These are phyloP conservation scores for Etia nguti DNA, from an alignment of 2,113 vertebrate genomes.

Conservation along the genomic window DNA sequence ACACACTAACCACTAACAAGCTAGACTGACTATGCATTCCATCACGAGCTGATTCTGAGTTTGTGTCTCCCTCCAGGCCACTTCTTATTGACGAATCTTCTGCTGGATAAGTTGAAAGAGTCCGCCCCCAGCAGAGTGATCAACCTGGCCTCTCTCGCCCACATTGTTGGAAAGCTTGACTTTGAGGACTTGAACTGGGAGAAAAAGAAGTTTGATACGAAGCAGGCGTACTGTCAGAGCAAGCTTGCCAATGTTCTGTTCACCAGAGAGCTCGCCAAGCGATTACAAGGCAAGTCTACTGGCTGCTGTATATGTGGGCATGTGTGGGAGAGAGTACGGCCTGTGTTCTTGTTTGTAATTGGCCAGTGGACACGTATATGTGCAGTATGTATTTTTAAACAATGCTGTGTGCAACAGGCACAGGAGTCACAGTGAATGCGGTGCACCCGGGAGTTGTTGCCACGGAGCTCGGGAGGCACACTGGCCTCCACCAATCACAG, in stretches of 20 bases:
- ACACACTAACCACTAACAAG: not conserved
- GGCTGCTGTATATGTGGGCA: slow-evolving; percentile 46
- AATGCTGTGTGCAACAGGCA: slow-evolving; percentile 62
- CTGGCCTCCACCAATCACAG: slow-evolving; percentile 76
- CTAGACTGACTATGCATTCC: not conserved
- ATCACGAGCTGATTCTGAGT: not conserved
- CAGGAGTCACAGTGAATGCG: slow-evolving; percentile 77
- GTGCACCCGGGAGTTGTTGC: slow-evolving; percentile 82
- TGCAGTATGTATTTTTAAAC: not conserved
- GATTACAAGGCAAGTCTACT: slow-evolving; percentile 74
- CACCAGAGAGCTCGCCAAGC: slow-evolving; percentile 79
- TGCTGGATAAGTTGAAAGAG: slow-evolving; percentile 80
- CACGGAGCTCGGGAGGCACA: slow-evolving; percentile 83
- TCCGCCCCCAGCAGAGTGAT: slow-evolving; percentile 80
- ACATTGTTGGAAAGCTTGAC: slow-evolving; percentile 79
- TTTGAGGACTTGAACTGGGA: slow-evolving; percentile 85
- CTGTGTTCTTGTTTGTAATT: slow-evolving; percentile 28
- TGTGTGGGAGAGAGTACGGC: slow-evolving; percentile 41
- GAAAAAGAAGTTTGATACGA: slow-evolving; percentile 79
- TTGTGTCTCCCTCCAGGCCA: slow-evolving; percentile 69
- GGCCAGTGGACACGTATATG: slow-evolving; percentile 21
- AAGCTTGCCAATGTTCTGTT: slow-evolving; percentile 84
- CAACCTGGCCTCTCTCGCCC: slow-evolving; percentile 82
- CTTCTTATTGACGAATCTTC: slow-evolving; percentile 82
- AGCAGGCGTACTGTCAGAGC: slow-evolving; percentile 86